Evolutionary conservation across 1,140 invertebrate genomes (phyloP), one percentile per base, ranked within the genome.

Genomic region (Frieseomelitta varia): DNA sequence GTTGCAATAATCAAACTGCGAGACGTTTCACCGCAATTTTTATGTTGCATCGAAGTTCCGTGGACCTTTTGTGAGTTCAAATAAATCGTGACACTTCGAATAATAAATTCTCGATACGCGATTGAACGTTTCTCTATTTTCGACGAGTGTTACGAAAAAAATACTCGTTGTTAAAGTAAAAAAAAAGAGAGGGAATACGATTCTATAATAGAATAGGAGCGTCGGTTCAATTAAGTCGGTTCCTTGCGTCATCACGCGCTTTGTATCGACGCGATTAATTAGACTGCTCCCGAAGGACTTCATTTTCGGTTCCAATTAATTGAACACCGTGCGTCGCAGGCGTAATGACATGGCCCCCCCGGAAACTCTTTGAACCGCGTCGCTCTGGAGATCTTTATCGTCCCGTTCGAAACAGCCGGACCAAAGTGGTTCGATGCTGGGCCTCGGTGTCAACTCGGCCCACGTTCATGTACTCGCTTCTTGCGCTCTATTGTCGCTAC

Each of bases 271-370:
- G 72, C 77, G 55, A 75, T 63, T 67, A 79, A 84, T 88, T 88
- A 88, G 84, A 74, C 68, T 17, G 55, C 30, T 30, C 75, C 65
- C 81, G 65, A 73, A 58, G 65, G 85, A 81, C 61, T 69, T 80
- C 81, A 87, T 88, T 88, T 88, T 83, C 75, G 81, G 79, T 87
- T 72, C 86, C 81, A 84, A 84, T 84, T 84, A 79, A 79, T 85
- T 51, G 58, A 34, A 77, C 71, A 55, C 27, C 19, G 51, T 63
- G n/a, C 39, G 58, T 39, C 27, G 14, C 68, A 58, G 68, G 56
- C 55, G 39, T 82, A 82, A 85, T 79, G 77, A 81, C 79, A 81
- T 67, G 63, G 58, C 75, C 73, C 75, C 73, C 78, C 72, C 81
- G 76, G 24, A 39, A 73, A 56, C 61, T 65, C 86, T 88, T 86